phyloP scores from a whole-genome alignment of 2,888 invertebrate species.

The Cheilosia vernalis region DNA sequence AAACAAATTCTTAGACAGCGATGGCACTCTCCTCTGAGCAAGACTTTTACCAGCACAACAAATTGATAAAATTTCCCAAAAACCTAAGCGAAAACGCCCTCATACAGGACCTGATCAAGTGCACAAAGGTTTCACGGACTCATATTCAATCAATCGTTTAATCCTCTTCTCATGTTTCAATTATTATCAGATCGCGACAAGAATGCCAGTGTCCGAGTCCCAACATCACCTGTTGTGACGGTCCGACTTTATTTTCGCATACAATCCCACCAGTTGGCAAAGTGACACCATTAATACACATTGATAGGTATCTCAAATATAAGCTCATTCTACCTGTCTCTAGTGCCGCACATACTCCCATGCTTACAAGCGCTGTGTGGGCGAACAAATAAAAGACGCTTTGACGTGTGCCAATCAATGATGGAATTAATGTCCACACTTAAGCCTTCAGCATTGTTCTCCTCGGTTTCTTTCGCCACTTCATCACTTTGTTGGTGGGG shows the following conservation, averaged over 20 bases:
- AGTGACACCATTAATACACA: constrained; percentile 12
- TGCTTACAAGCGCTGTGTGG: constrained; percentile 18
- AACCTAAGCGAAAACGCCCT: neutral
- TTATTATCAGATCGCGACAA: constrained; percentile 4
- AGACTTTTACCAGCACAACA: neutral
- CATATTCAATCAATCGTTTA: constrained; percentile 21
- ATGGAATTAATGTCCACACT: constrained; percentile 47
- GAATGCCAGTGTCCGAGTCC: neutral
- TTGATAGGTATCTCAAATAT: constrained; percentile 5
- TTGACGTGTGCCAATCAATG: constrained; percentile 36
- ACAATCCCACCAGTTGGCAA: neutral
- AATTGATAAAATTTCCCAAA: constrained; percentile 22
- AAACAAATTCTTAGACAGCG: no score
- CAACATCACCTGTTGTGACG: constrained; percentile 23
- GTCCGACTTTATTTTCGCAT: neutral
- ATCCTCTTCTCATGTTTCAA: constrained; percentile 20
- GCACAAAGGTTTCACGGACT: constrained; percentile 16
- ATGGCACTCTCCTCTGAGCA: neutral
- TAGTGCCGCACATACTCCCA: neutral
- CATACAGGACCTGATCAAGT: constrained; percentile 4
- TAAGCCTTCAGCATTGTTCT: constrained; percentile 26
- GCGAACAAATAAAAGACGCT: neutral
- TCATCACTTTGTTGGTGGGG: constrained; percentile 17
- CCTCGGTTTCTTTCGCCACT: constrained; percentile 3
- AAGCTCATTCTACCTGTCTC: constrained; percentile 15